Evolutionary conservation across 1,140 invertebrate genomes (phyloP).

Genomic region (Papilio helenus): DNA sequence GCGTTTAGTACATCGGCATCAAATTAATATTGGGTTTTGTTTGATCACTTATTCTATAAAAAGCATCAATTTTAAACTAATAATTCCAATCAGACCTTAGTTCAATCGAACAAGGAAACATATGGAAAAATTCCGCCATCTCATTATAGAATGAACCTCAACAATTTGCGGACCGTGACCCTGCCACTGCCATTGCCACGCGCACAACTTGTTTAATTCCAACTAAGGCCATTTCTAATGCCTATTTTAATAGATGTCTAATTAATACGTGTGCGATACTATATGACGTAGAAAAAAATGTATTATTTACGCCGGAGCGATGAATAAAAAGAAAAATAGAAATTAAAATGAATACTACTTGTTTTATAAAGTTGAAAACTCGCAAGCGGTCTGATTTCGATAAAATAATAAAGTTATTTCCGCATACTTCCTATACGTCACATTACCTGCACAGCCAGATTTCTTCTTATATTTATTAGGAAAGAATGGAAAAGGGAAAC

Average conservation of each 20-base stretch:
- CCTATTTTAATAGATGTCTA: slow-evolving; percentile 4
- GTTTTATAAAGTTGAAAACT: too few relatives aligned
- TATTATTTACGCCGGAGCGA: neutral
- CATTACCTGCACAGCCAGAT: too few relatives aligned
- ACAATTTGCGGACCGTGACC: slow-evolving; percentile 8
- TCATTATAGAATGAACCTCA: neutral
- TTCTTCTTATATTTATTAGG: too few relatives aligned
- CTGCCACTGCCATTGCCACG: neutral
- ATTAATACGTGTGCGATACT: slow-evolving; percentile 19
- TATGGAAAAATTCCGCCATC: slow-evolving; percentile 4
- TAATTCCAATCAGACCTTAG: neutral
- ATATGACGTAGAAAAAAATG: neutral
- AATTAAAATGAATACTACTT: too few relatives aligned
- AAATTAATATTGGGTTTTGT: too few relatives aligned
- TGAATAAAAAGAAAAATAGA: neutral
- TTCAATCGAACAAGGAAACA: slow-evolving; percentile 16
- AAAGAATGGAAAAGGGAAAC: too few relatives aligned
- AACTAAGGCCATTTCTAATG: neutral
- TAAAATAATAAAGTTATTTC: too few relatives aligned
- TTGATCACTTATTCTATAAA: neutral
- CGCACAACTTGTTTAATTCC: neutral
- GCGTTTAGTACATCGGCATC: too few relatives aligned
- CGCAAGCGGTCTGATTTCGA: too few relatives aligned
- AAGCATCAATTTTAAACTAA: neutral
- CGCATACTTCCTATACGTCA: too few relatives aligned